Base-by-base conservation (phyloP, 2,888 invertebrate genomes). In the Tinea semifulvella region DNA sequence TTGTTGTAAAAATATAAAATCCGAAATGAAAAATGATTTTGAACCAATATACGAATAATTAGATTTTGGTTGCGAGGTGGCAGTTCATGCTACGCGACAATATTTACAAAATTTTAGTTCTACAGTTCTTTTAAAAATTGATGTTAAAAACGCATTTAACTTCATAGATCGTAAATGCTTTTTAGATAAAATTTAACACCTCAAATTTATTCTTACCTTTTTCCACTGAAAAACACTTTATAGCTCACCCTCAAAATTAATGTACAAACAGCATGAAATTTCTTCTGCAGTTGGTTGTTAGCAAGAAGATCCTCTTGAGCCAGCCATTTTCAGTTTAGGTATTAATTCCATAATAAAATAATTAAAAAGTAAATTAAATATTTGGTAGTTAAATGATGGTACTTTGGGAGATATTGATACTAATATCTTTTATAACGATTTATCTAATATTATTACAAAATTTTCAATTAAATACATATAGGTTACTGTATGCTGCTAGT, bases 281-380 rank as follows among this genome's bases (percentile, higher is more conserved):
- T 22, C 25, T 22, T 22, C 25, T 22, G 25, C 25, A 5, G 25
- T 22, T 22, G 25, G 25, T 22, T 22, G 25, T 22, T 8, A 22
- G 25, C 25, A 22, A 8, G 25, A 8, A 22, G 25, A 22, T 22
- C 25, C 25, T 22, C 25, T 22, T 22, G 25, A 8, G 6, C 8
- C 25, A 22, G 25, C 25, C 8, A 22, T 22, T 7, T 22, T 22
- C 25, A 22, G 25, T 22, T 22, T 22, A 22, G 25, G 8, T 22
- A 22, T 22, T 22, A 22, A 22, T 22, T 22, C 25, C 16, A 20
- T 38, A 36, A 8, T 14, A 31, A 13, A 31, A 22, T 17, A 22
- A 10, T 22, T 11, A n/a, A 14, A 25, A 22, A 42, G 11, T 42
- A 18, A 16, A 39, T 16, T 39, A 39, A 13, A 13, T 39, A n/a